Percentiles rank a stretch among this genome's conserved stretches.
phyloP scores from a whole-genome alignment of 2,888 invertebrate genomes.

The Lasioglossum oenotherae region DNA sequence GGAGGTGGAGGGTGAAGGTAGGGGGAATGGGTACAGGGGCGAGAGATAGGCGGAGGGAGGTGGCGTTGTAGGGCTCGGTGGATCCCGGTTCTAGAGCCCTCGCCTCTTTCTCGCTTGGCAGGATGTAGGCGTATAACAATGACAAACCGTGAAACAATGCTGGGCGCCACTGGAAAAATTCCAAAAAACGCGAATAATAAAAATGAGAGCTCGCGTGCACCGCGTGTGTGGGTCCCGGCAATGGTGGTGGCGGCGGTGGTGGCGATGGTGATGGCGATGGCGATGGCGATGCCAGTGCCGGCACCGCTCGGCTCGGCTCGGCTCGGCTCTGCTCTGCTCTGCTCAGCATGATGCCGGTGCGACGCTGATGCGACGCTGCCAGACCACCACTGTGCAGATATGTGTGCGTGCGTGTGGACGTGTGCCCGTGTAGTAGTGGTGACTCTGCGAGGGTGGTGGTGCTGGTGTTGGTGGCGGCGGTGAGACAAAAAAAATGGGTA shows the following conservation, averaged over 20 bases:
- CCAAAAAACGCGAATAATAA: constrained; percentile 84
- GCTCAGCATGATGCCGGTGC: constrained; percentile 43
- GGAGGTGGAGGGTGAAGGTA: not conserved
- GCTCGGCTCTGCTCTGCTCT: not conserved
- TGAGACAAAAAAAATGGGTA: constrained; percentile 74
- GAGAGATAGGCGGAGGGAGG: constrained; percentile 38
- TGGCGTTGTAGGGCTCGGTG: constrained; percentile 53
- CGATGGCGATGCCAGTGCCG: constrained; percentile 42
- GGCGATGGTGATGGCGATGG: constrained; percentile 44
- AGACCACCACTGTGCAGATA: not conserved
- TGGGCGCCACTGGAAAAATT: constrained; percentile 84
- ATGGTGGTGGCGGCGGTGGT: constrained; percentile 54
- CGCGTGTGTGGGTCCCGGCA: constrained; percentile 67
- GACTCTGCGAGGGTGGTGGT: constrained; percentile 29
- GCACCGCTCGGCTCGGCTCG: constrained; percentile 8
- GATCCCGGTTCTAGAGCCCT: constrained; percentile 62
- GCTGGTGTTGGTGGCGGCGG: constrained; percentile 62
- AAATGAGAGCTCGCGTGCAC: constrained; percentile 79
- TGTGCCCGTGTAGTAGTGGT: constrained; percentile 4
- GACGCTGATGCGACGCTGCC: constrained; percentile 47
- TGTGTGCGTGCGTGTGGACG: no score
- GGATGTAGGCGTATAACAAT: constrained; percentile 82
- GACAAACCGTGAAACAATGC: constrained; percentile 84
- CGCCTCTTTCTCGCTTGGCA: constrained; percentile 73
- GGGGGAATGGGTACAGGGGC: constrained; percentile 10